Base-by-base conservation (phyloP, 2,888 invertebrate genomes). In the Cyaniris semiargus region DNA sequence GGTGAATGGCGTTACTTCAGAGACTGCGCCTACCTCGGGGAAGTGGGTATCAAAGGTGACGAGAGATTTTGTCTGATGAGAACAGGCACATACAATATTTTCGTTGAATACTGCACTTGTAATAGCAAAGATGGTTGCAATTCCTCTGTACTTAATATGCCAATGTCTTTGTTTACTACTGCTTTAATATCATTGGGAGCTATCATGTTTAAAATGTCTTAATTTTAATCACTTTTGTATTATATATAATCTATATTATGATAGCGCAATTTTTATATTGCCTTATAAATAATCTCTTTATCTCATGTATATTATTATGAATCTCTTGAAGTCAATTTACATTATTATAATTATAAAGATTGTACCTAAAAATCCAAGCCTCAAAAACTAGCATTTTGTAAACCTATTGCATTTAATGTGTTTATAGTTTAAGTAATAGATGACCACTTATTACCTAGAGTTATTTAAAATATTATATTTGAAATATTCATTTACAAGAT, bases 101-200 rank as follows among this genome's bases (percentile, higher is more conserved):
- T 98, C 87, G 96, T 98, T 94, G 98, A 98, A 89, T 98, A 97
- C 84, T 98, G 98, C 87, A 98, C 98, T 0, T 98, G 98, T 84
- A 97, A 97, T 84, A 97, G 97, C 84, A 98, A 98, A 89, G 98
- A 98, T 87, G 98, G 98, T 0, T 98, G 98, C 86, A 98, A 98
- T 88, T 89, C 95, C 2, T 96, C 96, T 0, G 87, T 92, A 0
- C 80, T 89, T 13, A 86, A 91, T 21, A 84, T 83, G 44, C 90
- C 93, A 0, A 38, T 81, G 48, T 79, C 80, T 21, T 31, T 78
- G 10, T 56, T 80, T 10, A 44, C 76, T 13, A 31, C 53, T 23
- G 44, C 23, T 18, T 10, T 80, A 4, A 1, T 78, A 15, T 78
- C 78, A 23, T 23, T 77, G 18, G 38, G 21, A 23, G 71, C 34